A percentile compares a stretch with the other conserved stretches of the same genome.
These are phyloP conservation scores for Phlogophora meticulosa DNA, from an alignment of 2,888 invertebrate species.

Conservation along the genomic window DNA sequence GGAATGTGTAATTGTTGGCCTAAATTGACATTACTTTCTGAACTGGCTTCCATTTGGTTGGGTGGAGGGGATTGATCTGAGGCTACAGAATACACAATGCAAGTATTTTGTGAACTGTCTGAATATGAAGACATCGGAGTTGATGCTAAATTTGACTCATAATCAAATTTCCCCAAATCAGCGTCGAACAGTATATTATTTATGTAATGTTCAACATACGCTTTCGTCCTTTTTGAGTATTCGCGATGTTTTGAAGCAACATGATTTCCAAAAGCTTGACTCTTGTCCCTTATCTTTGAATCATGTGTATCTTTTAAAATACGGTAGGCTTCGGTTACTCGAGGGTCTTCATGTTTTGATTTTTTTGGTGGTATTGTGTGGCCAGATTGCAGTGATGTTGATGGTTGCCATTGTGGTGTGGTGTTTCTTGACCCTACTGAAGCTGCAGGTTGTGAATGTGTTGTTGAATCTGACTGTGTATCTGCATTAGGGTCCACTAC, in stretches of 20 bases:
- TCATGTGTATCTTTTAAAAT: conserved; percentile 56
- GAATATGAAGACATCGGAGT: conserved; percentile 46
- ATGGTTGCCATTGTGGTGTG: not conserved
- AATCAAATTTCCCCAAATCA: conserved; percentile 52
- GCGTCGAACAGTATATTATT: conserved; percentile 53
- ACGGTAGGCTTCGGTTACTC: conserved; percentile 57
- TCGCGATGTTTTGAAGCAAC: conserved; percentile 49
- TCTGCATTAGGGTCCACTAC: conserved; percentile 40
- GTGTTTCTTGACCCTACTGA: conserved; percentile 2
- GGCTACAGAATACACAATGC: no score
- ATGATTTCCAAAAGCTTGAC: conserved; percentile 59
- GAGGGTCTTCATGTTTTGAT: conserved; percentile 46
- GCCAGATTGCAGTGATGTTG: not conserved
- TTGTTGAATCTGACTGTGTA: conserved; percentile 20
- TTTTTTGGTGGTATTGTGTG: conserved; percentile 1
- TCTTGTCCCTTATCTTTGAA: conserved; percentile 47
- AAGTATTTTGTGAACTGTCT: not conserved
- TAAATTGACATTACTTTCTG: not conserved
- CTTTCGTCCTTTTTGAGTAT: conserved; percentile 18
- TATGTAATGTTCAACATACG: conserved; percentile 55
- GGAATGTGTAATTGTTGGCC: conserved; percentile 18
- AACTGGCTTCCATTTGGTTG: conserved; percentile 1
- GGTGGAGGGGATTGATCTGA: not conserved
- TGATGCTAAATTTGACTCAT: conserved; percentile 51
- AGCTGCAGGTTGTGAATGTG: conserved; percentile 5